These are phyloP conservation scores for Pogonognathellus flavescens DNA, from an alignment of 1,140 invertebrate genomes.

Conservation along the genomic window DNA sequence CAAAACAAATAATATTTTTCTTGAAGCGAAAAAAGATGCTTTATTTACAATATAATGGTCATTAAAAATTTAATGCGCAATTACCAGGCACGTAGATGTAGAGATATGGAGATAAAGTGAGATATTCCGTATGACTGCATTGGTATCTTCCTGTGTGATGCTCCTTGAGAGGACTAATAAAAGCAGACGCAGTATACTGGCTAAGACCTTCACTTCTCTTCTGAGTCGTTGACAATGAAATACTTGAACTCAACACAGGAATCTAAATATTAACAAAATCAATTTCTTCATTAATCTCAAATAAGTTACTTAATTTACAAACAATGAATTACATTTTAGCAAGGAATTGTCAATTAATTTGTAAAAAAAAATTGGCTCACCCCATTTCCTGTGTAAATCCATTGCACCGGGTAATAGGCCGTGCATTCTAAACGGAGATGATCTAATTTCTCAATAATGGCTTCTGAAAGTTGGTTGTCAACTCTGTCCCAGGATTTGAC, in stretches of 20 bases:
- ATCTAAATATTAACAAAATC: conserved; percentile 16
- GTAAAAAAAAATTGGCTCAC: conserved; percentile 32
- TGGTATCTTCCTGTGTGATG: conserved; percentile 63
- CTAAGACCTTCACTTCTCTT: conserved; percentile 21
- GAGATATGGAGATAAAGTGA: conserved; percentile 45
- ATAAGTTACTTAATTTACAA: too few relatives aligned
- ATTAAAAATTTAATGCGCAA: background rate
- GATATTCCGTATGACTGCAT: conserved; percentile 53
- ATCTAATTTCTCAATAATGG: conserved; percentile 56
- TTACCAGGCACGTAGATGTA: conserved; percentile 64
- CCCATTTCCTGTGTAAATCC: conserved; percentile 62
- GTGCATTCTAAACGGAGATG: conserved; percentile 62
- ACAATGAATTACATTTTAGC: too few relatives aligned
- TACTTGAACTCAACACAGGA: conserved; percentile 54
- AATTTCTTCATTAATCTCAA: background rate
- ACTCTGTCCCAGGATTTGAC: conserved; percentile 36
- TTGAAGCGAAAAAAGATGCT: too few relatives aligned
- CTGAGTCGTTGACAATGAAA: conserved; percentile 11
- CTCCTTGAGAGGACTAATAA: conserved; percentile 62
- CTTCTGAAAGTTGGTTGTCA: conserved; percentile 44
- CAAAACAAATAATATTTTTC: too few relatives aligned
- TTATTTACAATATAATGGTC: background rate
- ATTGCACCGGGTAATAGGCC: conserved; percentile 60
- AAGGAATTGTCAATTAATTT: too few relatives aligned
- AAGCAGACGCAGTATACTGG: conserved; percentile 47